Percentiles rank a stretch among this genome's conserved stretches.
These are phyloP conservation scores for Conchocele bisecta DNA, from an alignment of 2,888 invertebrate genomes.

Conservation along the genomic window DNA sequence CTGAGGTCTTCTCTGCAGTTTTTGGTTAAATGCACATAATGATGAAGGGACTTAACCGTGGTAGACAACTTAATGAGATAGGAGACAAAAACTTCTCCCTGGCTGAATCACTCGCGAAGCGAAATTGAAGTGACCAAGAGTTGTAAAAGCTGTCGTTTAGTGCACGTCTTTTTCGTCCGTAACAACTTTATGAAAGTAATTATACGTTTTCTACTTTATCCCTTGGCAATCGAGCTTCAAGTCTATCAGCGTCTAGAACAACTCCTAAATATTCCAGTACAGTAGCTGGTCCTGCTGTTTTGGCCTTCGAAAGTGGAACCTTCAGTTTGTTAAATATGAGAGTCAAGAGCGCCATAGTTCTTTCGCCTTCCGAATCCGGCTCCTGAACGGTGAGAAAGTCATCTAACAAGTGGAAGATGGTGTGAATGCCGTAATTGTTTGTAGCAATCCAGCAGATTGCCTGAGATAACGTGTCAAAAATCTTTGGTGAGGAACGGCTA, in stretches of 20 bases:
- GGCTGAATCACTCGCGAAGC: slow-evolving; percentile 21
- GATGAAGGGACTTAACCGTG: slow-evolving; percentile 12
- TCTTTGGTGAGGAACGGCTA: slow-evolving; percentile 37
- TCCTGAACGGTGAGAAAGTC: slow-evolving; percentile 41
- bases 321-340: slow-evolving; percentile 33
- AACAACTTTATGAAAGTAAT: neutral
- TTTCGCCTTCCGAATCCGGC: slow-evolving; percentile 16
- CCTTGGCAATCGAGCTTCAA: slow-evolving; percentile 32
- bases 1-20: slow-evolving; percentile 20
- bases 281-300: slow-evolving; percentile 38
- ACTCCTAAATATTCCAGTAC: slow-evolving; percentile 47
- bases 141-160: slow-evolving; percentile 30
- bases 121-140: slow-evolving; percentile 41
- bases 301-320: slow-evolving; percentile 38
- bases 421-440: slow-evolving; percentile 32
- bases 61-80: slow-evolving; percentile 31
- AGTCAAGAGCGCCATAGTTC: slow-evolving; percentile 41
- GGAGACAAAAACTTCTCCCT: slow-evolving; percentile 28
- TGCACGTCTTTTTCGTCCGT: neutral
- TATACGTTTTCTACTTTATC: slow-evolving; percentile 42
- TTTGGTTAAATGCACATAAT: slow-evolving; percentile 11
- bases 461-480: slow-evolving; percentile 38
- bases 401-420: slow-evolving; percentile 48
- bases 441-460: slow-evolving; percentile 49
- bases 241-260: slow-evolving; percentile 41